Conservation (phyloP, 2,797 vertebrate genomes). For the Australoheros facetus region DNA sequence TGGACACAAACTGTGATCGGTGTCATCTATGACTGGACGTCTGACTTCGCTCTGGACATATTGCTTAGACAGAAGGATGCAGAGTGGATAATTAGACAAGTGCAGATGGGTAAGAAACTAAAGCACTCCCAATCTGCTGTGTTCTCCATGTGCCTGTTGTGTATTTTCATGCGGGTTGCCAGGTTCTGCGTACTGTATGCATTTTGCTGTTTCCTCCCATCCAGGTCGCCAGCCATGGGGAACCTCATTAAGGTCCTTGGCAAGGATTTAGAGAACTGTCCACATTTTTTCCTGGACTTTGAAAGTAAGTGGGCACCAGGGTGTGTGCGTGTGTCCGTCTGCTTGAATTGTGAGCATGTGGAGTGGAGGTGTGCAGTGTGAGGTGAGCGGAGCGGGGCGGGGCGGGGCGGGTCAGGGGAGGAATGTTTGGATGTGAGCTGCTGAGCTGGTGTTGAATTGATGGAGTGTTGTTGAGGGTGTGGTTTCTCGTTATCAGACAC, state of each 20-base stretch:
- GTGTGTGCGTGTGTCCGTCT: constrained; percentile 62
- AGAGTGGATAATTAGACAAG: constrained; percentile 38
- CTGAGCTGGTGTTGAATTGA: constrained; percentile 61
- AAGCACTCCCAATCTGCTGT: constrained; percentile 48
- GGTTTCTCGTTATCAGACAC: constrained; percentile 67
- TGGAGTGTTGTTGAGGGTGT: constrained; percentile 69
- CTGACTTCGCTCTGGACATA: constrained; percentile 39
- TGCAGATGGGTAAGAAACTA: constrained; percentile 53
- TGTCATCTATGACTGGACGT: constrained; percentile 36
- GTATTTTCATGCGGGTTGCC: constrained; percentile 50
- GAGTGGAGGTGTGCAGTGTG: constrained; percentile 64
- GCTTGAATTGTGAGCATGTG: constrained; percentile 71
- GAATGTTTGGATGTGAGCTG: constrained; percentile 50
- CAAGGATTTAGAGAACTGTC: constrained; percentile 99
- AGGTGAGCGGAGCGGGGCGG: constrained; percentile 28
- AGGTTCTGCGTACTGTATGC: constrained; percentile 78
- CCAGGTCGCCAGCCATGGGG: constrained; percentile 95
- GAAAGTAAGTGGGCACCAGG: constrained; percentile 91
- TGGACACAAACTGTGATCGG: constrained; percentile 48
- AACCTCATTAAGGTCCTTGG: constrained; percentile 99
- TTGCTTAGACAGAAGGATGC: constrained; percentile 40
- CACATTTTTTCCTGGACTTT: constrained; percentile 99
- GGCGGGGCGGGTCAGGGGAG: constrained; percentile 40
- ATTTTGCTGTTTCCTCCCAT: constrained; percentile 84
- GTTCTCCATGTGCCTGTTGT: constrained; percentile 57